A percentile compares a stretch with the other conserved stretches of the same genome.
These are phyloP conservation scores for Globodera ellingtonae DNA, from an alignment of 1,140 invertebrate genomes.

Conservation along the genomic window DNA sequence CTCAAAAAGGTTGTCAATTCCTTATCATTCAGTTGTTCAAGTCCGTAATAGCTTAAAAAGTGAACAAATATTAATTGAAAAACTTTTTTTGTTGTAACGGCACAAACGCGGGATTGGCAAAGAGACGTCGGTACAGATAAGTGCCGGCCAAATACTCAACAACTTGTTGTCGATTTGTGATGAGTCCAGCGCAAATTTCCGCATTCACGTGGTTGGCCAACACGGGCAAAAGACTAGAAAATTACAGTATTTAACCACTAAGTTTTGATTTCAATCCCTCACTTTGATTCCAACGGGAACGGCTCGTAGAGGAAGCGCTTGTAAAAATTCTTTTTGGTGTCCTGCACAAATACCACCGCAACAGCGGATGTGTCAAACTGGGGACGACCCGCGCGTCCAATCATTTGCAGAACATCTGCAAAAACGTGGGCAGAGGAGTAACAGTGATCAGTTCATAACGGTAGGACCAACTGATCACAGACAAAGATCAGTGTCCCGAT, in stretches of 20 bases:
- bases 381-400: conserved; percentile 93
- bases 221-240: conserved; percentile 78
- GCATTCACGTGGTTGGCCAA: conserved; percentile 96
- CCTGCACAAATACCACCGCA: conserved; percentile 94
- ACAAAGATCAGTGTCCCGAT: background rate
- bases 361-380: conserved; percentile 92
- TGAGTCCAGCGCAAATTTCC: conserved; percentile 90
- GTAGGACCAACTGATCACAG: too few species aligned
- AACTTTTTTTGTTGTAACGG: too few species aligned
- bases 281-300: conserved; percentile 92
- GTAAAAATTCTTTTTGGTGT: conserved; percentile 98
- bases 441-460: too few species aligned
- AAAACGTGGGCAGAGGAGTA: background rate
- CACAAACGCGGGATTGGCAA: conserved; percentile 81
- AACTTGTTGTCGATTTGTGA: conserved; percentile 86
- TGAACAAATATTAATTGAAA: conserved; percentile 16
- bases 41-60: conserved; percentile 75
- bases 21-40: conserved; percentile 77
- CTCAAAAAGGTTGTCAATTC: conserved; percentile 73
- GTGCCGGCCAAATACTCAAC: conserved; percentile 98
- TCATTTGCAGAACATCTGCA: conserved; percentile 89
- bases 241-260: conserved; percentile 6
- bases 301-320: conserved; percentile 98
- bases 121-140: conserved; percentile 88
- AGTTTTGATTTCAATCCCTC: conserved; percentile 34